phyloP scores from a whole-genome alignment of 2,113 vertebrate species.

The Ailuropoda melanoleuca region DNA sequence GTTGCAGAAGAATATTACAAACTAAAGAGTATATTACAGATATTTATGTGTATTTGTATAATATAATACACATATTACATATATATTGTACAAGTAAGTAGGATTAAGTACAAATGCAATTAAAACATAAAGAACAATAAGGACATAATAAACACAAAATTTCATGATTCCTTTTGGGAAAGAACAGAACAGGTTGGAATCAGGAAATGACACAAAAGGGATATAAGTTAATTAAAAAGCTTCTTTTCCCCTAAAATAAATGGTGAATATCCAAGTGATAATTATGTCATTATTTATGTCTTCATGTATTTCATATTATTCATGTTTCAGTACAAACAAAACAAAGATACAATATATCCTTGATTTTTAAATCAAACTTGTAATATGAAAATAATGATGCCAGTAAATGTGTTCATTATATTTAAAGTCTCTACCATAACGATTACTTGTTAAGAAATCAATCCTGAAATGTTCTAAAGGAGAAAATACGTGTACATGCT shows the following conservation, averaged over 20 bases:
- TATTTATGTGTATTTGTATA: neutral
- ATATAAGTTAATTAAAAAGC: neutral
- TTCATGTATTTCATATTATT: neutral
- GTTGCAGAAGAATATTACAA: neutral
- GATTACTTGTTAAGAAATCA: constrained; percentile 2
- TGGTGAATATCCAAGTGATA: neutral
- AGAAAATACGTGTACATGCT: neutral
- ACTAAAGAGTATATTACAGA: neutral
- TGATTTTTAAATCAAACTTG: neutral
- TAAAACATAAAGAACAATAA: neutral
- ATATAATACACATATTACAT: neutral
- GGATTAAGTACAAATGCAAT: neutral
- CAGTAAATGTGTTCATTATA: neutral
- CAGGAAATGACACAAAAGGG: neutral
- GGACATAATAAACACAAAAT: neutral
- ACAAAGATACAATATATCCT: neutral
- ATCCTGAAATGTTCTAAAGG: neutral
- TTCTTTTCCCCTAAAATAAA: neutral
- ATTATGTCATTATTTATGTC: neutral
- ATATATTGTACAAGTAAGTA: neutral
- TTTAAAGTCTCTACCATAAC: neutral
- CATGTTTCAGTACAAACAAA: neutral
- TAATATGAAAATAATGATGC: neutral
- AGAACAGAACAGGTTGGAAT: neutral
- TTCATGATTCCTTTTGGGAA: neutral